phyloP scores from a whole-genome alignment of 2,797 vertebrate genomes.

The Centroberyx gerrardi region DNA sequence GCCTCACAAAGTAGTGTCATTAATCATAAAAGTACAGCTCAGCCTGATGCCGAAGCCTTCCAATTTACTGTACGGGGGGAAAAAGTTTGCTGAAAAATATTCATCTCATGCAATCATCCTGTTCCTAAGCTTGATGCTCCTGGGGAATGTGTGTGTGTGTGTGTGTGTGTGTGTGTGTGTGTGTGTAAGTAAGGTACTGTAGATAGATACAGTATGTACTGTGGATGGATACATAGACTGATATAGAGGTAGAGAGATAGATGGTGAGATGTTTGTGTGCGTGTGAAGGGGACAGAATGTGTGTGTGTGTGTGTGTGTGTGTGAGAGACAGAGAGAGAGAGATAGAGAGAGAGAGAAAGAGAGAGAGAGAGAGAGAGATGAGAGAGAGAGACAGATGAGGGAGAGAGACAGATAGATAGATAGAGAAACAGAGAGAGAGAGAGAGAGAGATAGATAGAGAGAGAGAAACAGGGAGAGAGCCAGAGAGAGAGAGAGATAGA shows the following conservation, averaged over 20 bases:
- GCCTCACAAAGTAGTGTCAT: conserved; percentile 56
- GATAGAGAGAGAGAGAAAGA: too few species aligned
- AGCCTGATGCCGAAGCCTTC: conserved; percentile 17
- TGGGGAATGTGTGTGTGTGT: background rate
- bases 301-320: background rate
- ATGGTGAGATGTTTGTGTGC: background rate
- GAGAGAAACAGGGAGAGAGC: too few species aligned
- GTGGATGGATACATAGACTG: background rate
- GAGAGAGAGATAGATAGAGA: too few species aligned
- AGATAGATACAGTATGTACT: too few species aligned
- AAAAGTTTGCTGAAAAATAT: conserved; percentile 46
- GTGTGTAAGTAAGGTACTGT: background rate
- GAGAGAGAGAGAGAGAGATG: too few species aligned
- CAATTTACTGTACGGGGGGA: conserved; percentile 41
- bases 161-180: conserved; percentile 28
- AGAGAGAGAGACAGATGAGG: too few species aligned
- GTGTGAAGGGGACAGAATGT: background rate
- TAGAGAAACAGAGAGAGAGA: too few species aligned
- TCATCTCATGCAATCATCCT: conserved; percentile 22
- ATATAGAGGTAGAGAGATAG: background rate
- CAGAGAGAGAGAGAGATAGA: too few species aligned
- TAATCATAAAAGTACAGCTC: conserved; percentile 63
- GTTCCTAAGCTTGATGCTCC: background rate
- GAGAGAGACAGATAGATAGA: too few species aligned
- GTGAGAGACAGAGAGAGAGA: background rate